phyloP scores from a whole-genome alignment of 2,888 invertebrate genomes.

The Thymelicus sylvestris region DNA sequence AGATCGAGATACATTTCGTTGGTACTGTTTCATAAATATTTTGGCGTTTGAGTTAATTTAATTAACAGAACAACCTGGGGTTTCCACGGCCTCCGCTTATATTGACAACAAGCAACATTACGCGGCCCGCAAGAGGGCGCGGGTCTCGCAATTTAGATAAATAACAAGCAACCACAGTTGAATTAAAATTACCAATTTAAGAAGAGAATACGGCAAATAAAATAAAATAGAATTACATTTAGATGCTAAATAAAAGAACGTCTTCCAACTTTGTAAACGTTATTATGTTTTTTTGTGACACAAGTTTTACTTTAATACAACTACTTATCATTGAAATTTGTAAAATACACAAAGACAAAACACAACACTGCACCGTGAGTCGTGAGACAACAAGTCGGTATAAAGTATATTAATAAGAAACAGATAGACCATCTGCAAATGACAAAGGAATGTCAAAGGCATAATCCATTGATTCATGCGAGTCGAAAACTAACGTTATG shows the following conservation, averaged over 20 bases:
- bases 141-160: background rate
- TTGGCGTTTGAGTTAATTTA: conserved; percentile 7
- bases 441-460: too few species aligned
- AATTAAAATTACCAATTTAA: background rate
- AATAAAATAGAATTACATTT: too few species aligned
- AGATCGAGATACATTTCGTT: background rate
- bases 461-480: too few species aligned
- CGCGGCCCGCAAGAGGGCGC: background rate
- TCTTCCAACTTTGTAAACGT: too few species aligned
- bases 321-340: background rate
- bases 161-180: background rate
- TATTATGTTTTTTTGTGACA: background rate
- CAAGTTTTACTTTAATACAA: background rate
- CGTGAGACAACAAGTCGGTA: too few species aligned
- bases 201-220: background rate
- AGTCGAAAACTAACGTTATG: too few species aligned
- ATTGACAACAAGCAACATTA: background rate
- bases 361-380: too few species aligned
- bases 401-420: too few species aligned
- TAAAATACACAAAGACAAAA: too few species aligned
- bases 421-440: too few species aligned
- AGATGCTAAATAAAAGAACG: background rate
- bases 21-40: conserved; percentile 5
- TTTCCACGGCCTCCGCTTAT: background rate
- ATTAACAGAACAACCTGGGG: conserved; percentile 15